A percentile compares a stretch with the other conserved stretches of the same genome.
Conservation (phyloP, 2,113 vertebrate species). For the Mirounga angustirostris region DNA sequence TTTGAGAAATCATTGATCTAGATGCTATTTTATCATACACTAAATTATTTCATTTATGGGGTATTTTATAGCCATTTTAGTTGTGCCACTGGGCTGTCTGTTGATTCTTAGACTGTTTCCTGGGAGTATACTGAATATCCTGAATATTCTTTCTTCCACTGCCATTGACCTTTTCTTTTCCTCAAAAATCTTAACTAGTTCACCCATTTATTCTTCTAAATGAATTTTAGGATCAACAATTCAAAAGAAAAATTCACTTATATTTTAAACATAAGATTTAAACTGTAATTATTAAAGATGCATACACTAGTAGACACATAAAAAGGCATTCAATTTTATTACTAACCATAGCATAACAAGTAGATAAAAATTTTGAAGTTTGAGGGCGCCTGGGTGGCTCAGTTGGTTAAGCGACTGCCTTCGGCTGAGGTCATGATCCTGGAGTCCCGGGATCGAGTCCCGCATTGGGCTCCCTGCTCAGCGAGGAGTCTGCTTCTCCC, state of each 20-base stretch:
- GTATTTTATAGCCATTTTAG: neutral
- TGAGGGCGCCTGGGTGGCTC: neutral
- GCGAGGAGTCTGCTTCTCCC: no score
- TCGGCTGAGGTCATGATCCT: no score
- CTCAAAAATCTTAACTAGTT: conserved; percentile 17
- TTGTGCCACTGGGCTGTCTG: neutral
- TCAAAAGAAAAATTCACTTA: neutral
- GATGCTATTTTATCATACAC: neutral
- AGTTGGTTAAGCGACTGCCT: no score
- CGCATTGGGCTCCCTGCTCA: no score
- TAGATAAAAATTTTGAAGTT: neutral
- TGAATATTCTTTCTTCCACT: neutral
- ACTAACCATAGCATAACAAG: neutral
- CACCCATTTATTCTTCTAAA: conserved; percentile 1
- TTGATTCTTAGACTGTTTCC: neutral
- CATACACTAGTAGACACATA: neutral
- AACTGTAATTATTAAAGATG: neutral
- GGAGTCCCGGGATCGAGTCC: no score
- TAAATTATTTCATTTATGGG: neutral
- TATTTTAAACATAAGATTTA: neutral
- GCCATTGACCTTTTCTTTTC: neutral
- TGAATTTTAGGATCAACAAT: neutral
- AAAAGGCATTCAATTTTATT: neutral
- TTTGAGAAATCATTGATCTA: conserved; percentile 17
- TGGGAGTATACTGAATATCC: neutral